Base-by-base conservation (phyloP, 2,797 vertebrate species). In the Phrynocephalus forsythii region DNA sequence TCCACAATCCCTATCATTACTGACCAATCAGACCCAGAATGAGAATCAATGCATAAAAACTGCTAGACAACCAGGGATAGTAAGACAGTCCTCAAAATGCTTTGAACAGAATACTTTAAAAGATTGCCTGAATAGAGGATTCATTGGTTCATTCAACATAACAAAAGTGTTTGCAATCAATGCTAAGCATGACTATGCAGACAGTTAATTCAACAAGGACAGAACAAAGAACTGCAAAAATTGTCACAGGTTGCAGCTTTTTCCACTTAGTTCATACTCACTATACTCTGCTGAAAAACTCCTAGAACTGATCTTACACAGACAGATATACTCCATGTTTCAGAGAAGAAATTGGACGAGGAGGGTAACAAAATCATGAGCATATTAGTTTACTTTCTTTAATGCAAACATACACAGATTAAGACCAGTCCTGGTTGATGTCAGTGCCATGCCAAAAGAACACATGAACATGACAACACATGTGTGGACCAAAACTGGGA, bases 251-350 rank as follows among this genome's bases (percentile, higher is more conserved):
- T 26, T 69, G 38, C 38, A 82, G 11, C 20, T 33, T 72, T 73
- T 83, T 15, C 69, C 50, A 73, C 20, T 56, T 56, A 56, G 52
- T 56, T 13, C 52, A 56, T 10, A 56, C 52, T 56, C 52, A 56
- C 13, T 56, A 13, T 56, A 56, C 13, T 56, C 52, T 56, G 52
- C 52, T 56, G 52, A 56, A 56, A 56, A 56, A 56, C 48, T 72
- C 18, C 72, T 6, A 60, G 82, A 83, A 83, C n/a, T 11, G 50
- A 24, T 68, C 38, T 33, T 84, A 89, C 91, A 81, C 28, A 33
- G 92, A 90, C 78, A 92, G 92, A 94, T 92, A 92, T 91, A 92
- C 89, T 91, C 86, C n/a, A 85, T 71, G 90, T 93, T 84, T 91
- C 79, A 88, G 90, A 89, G 88, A 84, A 92, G 91, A 93, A 94